phyloP scores from a whole-genome alignment of 2,797 vertebrate genomes.

The Hirundo rustica region DNA sequence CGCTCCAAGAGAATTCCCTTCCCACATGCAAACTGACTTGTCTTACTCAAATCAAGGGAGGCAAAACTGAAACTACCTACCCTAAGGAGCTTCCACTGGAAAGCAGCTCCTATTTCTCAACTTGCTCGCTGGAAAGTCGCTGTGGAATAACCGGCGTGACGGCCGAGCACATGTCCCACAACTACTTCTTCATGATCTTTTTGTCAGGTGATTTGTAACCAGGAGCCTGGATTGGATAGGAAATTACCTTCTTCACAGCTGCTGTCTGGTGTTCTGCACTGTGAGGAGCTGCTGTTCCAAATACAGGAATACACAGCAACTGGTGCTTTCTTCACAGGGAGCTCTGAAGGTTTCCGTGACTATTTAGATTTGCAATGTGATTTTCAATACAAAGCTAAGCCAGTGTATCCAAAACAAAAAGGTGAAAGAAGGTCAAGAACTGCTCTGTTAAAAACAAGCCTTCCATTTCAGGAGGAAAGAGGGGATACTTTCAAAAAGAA shows the following conservation, averaged over 20 bases:
- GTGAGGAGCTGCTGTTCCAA: background rate
- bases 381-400: background rate
- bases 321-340: background rate
- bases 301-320: background rate
- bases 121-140: background rate
- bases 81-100: slow-evolving; percentile 42
- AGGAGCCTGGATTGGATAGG: slow-evolving; percentile 21
- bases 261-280: background rate
- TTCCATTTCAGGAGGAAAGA: background rate
- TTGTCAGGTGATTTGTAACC: slow-evolving; percentile 46
- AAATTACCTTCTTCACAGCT: background rate
- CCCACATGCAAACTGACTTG: background rate
- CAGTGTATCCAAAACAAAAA: background rate
- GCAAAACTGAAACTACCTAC: slow-evolving; percentile 57
- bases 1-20: background rate
- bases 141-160: slow-evolving; percentile 1
- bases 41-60: slow-evolving; percentile 9
- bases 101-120: slow-evolving; percentile 12
- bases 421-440: background rate
- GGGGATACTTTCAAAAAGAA: background rate
- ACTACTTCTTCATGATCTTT: slow-evolving; percentile 5
- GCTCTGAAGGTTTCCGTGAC: background rate
- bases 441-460: background rate
- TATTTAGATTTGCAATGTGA: background rate
- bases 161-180: background rate